Evolutionary conservation across 2,113 vertebrate species (phyloP).

Genomic region (Garra rufa): DNA sequence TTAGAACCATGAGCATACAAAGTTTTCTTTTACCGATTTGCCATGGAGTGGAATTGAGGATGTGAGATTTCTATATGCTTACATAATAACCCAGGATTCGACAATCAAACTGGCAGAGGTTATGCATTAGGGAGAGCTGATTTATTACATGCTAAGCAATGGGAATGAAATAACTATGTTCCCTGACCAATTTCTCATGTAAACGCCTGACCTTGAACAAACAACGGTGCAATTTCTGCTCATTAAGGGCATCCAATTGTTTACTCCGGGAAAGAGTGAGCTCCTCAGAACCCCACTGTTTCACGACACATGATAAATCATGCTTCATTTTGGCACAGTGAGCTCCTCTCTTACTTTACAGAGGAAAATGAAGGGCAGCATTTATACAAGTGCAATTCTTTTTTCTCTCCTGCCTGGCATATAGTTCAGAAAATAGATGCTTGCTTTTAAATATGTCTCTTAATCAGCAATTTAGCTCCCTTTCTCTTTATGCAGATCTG

Average conservation of each 20-base stretch:
- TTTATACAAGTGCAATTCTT: neutral
- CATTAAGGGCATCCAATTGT: slow-evolving; percentile 29
- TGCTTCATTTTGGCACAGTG: slow-evolving; percentile 24
- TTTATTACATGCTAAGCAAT: slow-evolving; percentile 39
- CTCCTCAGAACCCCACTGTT: slow-evolving; percentile 22
- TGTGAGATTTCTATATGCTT: neutral
- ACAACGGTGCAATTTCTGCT: slow-evolving; percentile 28
- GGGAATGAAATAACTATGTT: slow-evolving; percentile 43
- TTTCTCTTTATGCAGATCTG: neutral
- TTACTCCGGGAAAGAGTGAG: neutral
- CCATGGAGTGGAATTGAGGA: neutral
- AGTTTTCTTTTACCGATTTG: neutral
- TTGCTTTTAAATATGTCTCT: neutral
- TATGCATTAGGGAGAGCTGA: neutral
- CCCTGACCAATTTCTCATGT: slow-evolving; percentile 39
- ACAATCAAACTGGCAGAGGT: neutral
- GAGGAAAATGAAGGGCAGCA: slow-evolving; percentile 14
- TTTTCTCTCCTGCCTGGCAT: neutral
- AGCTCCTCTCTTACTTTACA: neutral
- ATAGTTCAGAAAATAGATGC: neutral
- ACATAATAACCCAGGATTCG: neutral
- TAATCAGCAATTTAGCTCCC: neutral
- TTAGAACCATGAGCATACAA: neutral
- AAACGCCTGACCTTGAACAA: slow-evolving; percentile 48
- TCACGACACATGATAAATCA: slow-evolving; percentile 22